These are phyloP conservation scores for Lampris megalopsis DNA, from an alignment of 2,113 vertebrate species.

Conservation along the genomic window DNA sequence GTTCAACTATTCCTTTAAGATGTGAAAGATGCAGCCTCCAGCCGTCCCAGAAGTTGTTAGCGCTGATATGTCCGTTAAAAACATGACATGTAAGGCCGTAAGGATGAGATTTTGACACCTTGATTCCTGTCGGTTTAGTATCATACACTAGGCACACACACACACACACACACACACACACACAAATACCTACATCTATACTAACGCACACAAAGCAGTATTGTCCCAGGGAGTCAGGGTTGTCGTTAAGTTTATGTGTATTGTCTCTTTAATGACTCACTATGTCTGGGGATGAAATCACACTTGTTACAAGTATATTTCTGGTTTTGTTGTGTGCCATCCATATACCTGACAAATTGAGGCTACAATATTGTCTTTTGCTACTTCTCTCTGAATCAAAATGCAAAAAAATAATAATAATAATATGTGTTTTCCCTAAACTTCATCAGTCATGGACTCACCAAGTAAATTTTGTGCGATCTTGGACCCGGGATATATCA, in stretches of 20 bases:
- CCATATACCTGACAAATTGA: too few relatives aligned
- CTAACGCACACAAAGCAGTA: background rate
- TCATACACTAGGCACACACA: background rate
- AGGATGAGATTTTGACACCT: constrained; percentile 55
- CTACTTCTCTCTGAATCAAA: too few relatives aligned
- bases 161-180: constrained; percentile 1
- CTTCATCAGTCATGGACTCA: too few relatives aligned
- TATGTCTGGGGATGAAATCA: too few relatives aligned
- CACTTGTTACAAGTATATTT: background rate
- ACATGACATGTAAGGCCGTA: constrained; percentile 51
- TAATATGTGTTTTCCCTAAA: too few relatives aligned
- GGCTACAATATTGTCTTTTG: too few relatives aligned
- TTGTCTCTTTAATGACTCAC: too few relatives aligned
- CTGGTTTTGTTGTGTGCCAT: background rate
- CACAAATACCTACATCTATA: background rate
- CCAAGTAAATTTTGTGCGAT: too few relatives aligned
- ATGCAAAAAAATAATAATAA: too few relatives aligned
- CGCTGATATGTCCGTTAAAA: constrained; percentile 65
- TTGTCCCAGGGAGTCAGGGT: too few relatives aligned
- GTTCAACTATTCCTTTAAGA: constrained; percentile 55
- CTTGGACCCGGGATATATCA: too few relatives aligned
- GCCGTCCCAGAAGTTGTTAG: constrained; percentile 66
- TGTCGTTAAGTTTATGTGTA: too few relatives aligned
- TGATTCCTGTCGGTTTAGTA: constrained; percentile 44
- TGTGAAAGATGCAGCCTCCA: constrained; percentile 68